Percentiles rank a stretch among this genome's conserved stretches.
Conservation (phyloP, 2,797 vertebrate genomes). For the Scomberomorus guttatus region DNA sequence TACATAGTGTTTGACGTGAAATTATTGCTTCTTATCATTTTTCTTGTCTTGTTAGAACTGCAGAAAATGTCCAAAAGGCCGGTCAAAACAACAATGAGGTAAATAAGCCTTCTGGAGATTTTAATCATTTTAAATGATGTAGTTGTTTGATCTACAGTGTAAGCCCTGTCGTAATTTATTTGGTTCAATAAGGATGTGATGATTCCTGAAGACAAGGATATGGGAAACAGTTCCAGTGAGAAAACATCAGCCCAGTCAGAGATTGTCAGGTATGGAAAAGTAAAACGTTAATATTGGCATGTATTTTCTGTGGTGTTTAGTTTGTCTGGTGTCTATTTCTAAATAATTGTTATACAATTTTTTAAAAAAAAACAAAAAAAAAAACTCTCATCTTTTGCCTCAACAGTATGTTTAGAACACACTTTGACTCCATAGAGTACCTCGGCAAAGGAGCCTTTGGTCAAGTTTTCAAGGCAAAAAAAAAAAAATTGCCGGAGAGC, state of each 20-base stretch:
- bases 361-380: no score
- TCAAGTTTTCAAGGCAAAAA: conserved; percentile 79
- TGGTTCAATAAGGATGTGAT: conserved; percentile 16
- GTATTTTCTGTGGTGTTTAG: background rate
- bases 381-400: no score
- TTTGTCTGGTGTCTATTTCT: background rate
- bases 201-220: background rate
- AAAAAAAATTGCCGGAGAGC: conserved; percentile 41
- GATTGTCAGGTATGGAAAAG: conserved; percentile 61
- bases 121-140: background rate
- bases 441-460: conserved; percentile 83
- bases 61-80: conserved; percentile 71
- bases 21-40: background rate
- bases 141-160: background rate
- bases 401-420: conserved; percentile 59
- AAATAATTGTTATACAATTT: no score
- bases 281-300: background rate
- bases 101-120: conserved; percentile 3
- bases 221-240: background rate
- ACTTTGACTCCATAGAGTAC: conserved; percentile 65
- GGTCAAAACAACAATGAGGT: conserved; percentile 67
- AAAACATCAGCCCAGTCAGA: background rate
- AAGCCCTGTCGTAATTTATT: background rate
- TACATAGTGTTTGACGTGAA: background rate
- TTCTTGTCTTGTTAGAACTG: conserved; percentile 73